phyloP scores from a whole-genome alignment of 2,797 vertebrate genomes.

The Spondyliosoma cantharus region DNA sequence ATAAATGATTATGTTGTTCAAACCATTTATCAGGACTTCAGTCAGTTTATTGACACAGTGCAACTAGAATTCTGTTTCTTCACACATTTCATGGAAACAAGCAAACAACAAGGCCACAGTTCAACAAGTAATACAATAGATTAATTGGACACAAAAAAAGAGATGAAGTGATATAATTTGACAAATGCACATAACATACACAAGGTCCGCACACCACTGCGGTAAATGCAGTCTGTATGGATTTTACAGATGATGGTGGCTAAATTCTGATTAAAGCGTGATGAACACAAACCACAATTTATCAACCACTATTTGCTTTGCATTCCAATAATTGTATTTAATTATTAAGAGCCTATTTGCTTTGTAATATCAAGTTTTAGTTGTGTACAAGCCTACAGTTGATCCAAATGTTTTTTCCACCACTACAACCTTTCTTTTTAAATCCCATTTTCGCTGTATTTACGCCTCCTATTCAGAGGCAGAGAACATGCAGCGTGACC shows the following conservation, averaged over 20 bases:
- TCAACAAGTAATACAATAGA: not conserved
- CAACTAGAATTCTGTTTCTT: not conserved
- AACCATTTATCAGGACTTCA: not conserved
- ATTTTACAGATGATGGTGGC: too few species aligned
- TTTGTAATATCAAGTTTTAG: too few species aligned
- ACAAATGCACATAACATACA: not conserved
- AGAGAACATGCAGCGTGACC: not conserved
- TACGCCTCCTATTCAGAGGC: not conserved
- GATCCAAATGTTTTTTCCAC: too few species aligned
- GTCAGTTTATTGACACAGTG: conserved; percentile 2
- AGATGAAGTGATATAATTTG: not conserved
- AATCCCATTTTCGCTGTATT: not conserved
- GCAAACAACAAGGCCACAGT: not conserved
- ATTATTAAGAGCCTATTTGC: too few species aligned
- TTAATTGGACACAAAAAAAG: not conserved
- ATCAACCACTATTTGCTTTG: not conserved
- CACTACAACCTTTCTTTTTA: not conserved
- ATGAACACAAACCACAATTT: too few species aligned
- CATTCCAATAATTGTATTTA: not conserved
- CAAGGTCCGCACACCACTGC: too few species aligned
- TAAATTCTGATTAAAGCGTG: too few species aligned
- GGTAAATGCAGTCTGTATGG: too few species aligned
- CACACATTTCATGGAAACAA: not conserved
- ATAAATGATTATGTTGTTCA: too few species aligned
- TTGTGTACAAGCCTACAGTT: too few species aligned